Evolutionary conservation across 1,140 invertebrate genomes (phyloP), one percentile per base, ranked within the genome.

Genomic region (Teleopsis dalmanni): DNA sequence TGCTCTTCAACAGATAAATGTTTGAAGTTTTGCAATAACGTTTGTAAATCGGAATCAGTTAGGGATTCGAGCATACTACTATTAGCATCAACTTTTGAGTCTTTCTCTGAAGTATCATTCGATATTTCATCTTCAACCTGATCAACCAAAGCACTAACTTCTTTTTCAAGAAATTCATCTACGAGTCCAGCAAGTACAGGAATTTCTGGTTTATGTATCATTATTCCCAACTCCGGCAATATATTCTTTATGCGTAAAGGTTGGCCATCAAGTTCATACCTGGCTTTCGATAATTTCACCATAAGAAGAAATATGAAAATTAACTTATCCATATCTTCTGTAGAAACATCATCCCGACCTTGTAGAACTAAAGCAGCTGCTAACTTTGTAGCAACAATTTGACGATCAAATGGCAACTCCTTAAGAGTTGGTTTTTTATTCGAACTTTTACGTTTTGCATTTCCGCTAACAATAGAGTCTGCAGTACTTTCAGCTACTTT

Each of bases 1-100:
- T 90, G 87, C 59, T 89, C 85, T 42, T 87, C 83, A 3, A 77
- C 78, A 1, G 80, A 82, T 1, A 90, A 62, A 56, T 87, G 82
- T 62, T 83, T 83, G 54, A 89, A 89, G 61, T 87, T 88, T 59
- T 87, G 84, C 25, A 90, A 62, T 1, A 88, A 61, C 0, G 81
- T 80, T 54, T 87, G 83, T 16, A 89, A 61, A 55, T 89, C 86
- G 0, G 79, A 78, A 58, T 88, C 85, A 0, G 83, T 84, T 1
- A 88, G 63, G 16, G 78, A 80, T 46, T 87, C 85, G 76, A 86
- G 81, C n/a, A 68, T 72, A 40, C 27, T 59, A 14, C 33, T 26
- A 26, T 23, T 41, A 25, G 14, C 27, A 29, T 50, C 27, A 26
- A 36, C 44, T 31, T 43, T 50, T 26, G 36, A 9, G 23, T 38